Percentiles rank a stretch among this genome's conserved stretches.
These are phyloP conservation scores for Aphis gossypii DNA, from an alignment of 1,140 invertebrate species.

Conservation along the genomic window DNA sequence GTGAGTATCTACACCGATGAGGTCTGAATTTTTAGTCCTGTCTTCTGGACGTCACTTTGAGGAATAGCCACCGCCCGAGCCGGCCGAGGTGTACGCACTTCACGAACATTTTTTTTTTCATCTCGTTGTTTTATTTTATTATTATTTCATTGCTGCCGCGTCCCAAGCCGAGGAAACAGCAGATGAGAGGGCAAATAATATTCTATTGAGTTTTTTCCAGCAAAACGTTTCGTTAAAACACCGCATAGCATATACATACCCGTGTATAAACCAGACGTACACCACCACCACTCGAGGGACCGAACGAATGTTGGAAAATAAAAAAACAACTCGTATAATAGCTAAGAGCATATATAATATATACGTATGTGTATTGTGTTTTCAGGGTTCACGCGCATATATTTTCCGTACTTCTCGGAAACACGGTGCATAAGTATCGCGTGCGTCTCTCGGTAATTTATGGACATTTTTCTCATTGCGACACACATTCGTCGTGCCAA, in stretches of 20 bases:
- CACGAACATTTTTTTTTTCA: background rate
- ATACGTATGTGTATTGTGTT: background rate
- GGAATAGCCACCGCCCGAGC: background rate
- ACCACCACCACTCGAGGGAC: background rate
- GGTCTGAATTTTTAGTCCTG: background rate
- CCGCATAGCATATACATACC: background rate
- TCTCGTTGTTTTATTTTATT: background rate
- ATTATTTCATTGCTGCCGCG: background rate
- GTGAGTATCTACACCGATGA: background rate
- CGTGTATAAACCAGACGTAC: background rate
- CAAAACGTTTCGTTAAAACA: constrained; percentile 21
- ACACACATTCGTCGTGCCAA: background rate
- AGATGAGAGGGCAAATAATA: background rate
- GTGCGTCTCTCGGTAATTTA: background rate
- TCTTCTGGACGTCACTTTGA: background rate
- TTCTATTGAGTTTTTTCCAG: background rate
- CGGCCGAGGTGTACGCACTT: background rate
- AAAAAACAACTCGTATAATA: background rate
- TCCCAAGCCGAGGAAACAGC: background rate
- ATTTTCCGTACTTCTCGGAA: background rate
- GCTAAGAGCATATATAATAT: background rate
- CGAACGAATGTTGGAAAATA: background rate
- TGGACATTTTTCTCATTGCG: background rate
- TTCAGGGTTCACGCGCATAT: background rate
- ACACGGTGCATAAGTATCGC: background rate